A percentile compares a stretch with the other conserved stretches of the same genome.
These are phyloP conservation scores for Drosophila nikananu DNA, from an alignment of 1,140 invertebrate species.

Conservation along the genomic window DNA sequence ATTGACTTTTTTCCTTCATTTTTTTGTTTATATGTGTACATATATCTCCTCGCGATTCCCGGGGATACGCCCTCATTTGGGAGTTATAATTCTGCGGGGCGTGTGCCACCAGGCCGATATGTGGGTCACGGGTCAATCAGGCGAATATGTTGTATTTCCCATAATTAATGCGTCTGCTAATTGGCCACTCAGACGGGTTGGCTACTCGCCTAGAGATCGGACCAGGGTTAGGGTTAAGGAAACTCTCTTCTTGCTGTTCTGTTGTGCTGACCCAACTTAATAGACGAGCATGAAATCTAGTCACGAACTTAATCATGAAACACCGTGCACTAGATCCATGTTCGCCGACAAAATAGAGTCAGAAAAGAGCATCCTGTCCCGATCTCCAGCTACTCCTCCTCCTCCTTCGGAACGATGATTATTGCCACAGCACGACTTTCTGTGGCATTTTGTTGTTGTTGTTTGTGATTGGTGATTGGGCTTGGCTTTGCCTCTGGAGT, in stretches of 20 bases:
- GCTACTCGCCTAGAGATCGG: neutral
- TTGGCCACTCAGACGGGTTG: constrained; percentile 41
- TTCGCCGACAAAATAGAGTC: constrained; percentile 86
- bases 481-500: constrained; percentile 13
- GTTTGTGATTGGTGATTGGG: constrained; percentile 53
- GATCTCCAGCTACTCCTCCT: constrained; percentile 10
- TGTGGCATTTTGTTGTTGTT: constrained; percentile 66
- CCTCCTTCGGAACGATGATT: constrained; percentile 57
- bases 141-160: constrained; percentile 35
- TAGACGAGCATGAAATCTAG: constrained; percentile 86
- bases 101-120: constrained; percentile 53
- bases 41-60: neutral
- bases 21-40: constrained; percentile 1
- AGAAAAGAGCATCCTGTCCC: constrained; percentile 69
- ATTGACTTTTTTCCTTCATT: constrained; percentile 53
- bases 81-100: constrained; percentile 58
- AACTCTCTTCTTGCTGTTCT: constrained; percentile 25
- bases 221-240: constrained; percentile 11
- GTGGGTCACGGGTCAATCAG: constrained; percentile 79
- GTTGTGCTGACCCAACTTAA: constrained; percentile 85
- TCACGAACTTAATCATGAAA: constrained; percentile 85
- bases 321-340: constrained; percentile 86
- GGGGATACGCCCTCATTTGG: constrained; percentile 40
- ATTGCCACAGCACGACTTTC: constrained; percentile 78
- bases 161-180: constrained; percentile 63